Evolutionary conservation across 2,113 vertebrate species (phyloP), one percentile per base, ranked within the genome.

Genomic region (Antechinus stuartii): DNA sequence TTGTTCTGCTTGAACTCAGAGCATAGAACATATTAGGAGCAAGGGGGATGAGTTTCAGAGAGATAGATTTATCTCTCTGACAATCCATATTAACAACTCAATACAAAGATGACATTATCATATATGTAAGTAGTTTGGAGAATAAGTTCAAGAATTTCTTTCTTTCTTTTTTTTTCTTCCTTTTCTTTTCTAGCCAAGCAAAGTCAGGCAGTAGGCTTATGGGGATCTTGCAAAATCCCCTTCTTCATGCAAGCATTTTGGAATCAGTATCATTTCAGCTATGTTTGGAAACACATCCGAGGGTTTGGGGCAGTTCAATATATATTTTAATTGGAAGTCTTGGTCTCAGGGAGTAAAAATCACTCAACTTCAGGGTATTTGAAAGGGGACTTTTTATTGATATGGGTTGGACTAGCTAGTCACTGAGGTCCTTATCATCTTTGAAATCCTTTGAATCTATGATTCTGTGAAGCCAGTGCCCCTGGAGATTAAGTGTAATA

Each of bases 181-280:
- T 50, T 90, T 90, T 24, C 26, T n/a, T n/a, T 50, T 9, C 92
- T 93, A 68, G 92, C 56, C 92, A 54, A 93, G 52, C 27, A 55
- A 92, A 54, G 0, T 22, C 68, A 76, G 91, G 49, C 11, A 56
- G 94, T 42, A 91, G 24, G 76, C 46, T 92, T 90, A 3, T 50
- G 90, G 90, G 10, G 10, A 90, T 42, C 24, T 50, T 90, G 90
- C 47, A 90, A 90, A 90, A 25, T 42, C 42, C 42, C 42, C 10
- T 3, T 25, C 90, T 90, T 47, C 90, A 52, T 50, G 27, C 26
- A 27, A 42, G 26, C 46, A 90, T 26, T 50, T 90, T 50, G 47
- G 47, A 52, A 50, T 50, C 25, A 90, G 25, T 90, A 49, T 50
- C 24, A 90, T 50, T 90, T 50, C 47, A 50, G 19, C 25, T 3